Percentiles rank a stretch among this genome's conserved stretches.
These are phyloP conservation scores for Oryzias javanicus DNA, from an alignment of 2,113 vertebrate genomes.

Conservation along the genomic window DNA sequence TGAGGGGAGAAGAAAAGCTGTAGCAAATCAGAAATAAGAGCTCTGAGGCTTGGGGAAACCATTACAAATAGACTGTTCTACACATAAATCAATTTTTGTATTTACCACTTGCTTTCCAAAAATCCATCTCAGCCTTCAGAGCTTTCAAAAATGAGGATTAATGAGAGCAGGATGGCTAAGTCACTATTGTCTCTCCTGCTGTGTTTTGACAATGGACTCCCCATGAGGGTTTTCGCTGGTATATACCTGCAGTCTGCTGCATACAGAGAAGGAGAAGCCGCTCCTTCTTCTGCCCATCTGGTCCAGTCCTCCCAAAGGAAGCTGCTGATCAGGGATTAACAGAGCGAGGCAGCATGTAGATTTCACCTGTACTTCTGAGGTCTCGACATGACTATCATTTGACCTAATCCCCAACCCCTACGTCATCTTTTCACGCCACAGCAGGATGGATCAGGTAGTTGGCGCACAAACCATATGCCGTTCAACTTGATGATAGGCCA, in stretches of 20 bases:
- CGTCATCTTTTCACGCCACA: conserved; percentile 21
- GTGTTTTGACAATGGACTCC: conserved; percentile 62
- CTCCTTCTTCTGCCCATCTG: conserved; percentile 57
- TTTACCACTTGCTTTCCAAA: conserved; percentile 58
- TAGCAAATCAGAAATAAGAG: conserved; percentile 58
- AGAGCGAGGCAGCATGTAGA: conserved; percentile 50
- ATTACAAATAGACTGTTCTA: conserved; percentile 60
- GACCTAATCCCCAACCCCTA: conserved; percentile 18
- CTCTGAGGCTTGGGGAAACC: conserved; percentile 52
- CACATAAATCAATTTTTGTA: conserved; percentile 70
- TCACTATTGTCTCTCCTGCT: conserved; percentile 47
- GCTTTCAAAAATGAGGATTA: conserved; percentile 67
- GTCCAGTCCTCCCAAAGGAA: conserved; percentile 58
- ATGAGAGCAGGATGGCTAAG: conserved; percentile 55
- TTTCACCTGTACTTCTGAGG: conserved; percentile 62
- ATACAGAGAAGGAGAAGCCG: conserved; percentile 27
- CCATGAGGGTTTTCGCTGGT: conserved; percentile 31
- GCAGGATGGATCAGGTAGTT: conserved; percentile 37
- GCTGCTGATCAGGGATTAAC: conserved; percentile 53
- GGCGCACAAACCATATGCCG: conserved; percentile 41
- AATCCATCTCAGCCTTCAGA: conserved; percentile 54
- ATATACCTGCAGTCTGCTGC: conserved; percentile 43
- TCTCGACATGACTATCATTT: conserved; percentile 19
- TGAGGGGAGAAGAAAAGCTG: conserved; percentile 44
- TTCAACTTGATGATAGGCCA: conserved; percentile 52